These are phyloP conservation scores for Himalopsyche anomala DNA, from an alignment of 2,888 invertebrate genomes.

Conservation along the genomic window DNA sequence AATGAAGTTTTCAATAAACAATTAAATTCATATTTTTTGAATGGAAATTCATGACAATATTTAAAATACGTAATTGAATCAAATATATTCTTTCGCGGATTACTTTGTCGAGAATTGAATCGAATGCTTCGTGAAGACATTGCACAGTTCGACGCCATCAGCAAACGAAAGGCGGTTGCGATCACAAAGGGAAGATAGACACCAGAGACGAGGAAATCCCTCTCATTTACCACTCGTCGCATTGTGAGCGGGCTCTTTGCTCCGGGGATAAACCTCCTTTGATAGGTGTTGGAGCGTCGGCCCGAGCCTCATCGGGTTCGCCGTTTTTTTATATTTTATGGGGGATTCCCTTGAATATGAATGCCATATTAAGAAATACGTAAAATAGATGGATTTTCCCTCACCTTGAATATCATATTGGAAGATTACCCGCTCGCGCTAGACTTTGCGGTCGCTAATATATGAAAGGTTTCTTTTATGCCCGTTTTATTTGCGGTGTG, in stretches of 20 bases:
- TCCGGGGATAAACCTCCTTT: conserved; percentile 64
- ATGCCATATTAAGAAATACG: conserved; percentile 46
- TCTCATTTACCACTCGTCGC: conserved; percentile 63
- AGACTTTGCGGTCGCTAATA: not conserved
- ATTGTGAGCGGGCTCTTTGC: conserved; percentile 63
- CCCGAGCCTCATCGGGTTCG: conserved; percentile 3
- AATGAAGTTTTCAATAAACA: too few species aligned
- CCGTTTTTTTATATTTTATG: conserved; percentile 53
- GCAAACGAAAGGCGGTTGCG: not conserved
- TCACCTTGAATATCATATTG: conserved; percentile 31
- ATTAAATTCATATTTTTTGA: too few species aligned
- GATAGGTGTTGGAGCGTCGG: conserved; percentile 57
- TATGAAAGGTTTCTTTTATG: not conserved
- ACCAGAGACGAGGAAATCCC: conserved; percentile 55
- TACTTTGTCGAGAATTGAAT: not conserved
- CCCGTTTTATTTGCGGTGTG: not conserved
- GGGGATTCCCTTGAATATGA: conserved; percentile 33
- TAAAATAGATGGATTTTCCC: conserved; percentile 42
- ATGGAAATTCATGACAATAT: too few species aligned
- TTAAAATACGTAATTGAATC: not conserved
- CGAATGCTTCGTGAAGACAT: not conserved
- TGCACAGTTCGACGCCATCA: not conserved
- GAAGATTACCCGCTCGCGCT: not conserved
- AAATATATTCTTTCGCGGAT: not conserved
- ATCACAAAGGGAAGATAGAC: conserved; percentile 35